A percentile compares a stretch with the other conserved stretches of the same genome.
phyloP scores from a whole-genome alignment of 2,113 vertebrate genomes.

The Polypterus bichir region DNA sequence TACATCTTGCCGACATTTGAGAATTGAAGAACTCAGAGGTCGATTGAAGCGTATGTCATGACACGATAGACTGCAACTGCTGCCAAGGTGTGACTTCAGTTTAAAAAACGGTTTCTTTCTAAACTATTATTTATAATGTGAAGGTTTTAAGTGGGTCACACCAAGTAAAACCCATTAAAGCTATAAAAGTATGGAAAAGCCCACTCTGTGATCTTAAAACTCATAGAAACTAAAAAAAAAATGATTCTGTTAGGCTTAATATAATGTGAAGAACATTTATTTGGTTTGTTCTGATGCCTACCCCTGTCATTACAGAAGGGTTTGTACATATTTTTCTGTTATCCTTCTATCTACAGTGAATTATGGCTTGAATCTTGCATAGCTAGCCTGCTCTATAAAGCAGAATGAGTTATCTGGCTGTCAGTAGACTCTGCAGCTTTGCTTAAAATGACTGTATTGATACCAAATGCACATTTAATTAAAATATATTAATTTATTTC shows the following conservation, averaged over 20 bases:
- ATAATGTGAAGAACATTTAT: constrained; percentile 3
- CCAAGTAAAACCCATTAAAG: too few species aligned
- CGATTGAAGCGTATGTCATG: too few species aligned
- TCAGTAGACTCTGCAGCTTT: background rate
- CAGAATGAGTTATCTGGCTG: background rate
- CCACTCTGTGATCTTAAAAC: too few species aligned
- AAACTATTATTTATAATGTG: too few species aligned
- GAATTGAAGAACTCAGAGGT: too few species aligned
- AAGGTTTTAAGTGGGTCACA: too few species aligned
- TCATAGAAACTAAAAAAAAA: background rate
- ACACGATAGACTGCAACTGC: too few species aligned
- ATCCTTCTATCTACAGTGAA: background rate
- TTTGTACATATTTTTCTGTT: background rate
- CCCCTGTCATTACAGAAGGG: background rate
- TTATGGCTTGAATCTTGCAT: background rate
- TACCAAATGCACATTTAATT: constrained; percentile 15
- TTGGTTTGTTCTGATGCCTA: constrained; percentile 4
- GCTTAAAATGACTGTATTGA: background rate
- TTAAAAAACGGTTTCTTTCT: too few species aligned
- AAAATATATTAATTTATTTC: constrained; percentile 5
- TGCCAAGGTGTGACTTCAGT: too few species aligned
- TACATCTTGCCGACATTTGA: too few species aligned
- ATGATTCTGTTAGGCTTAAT: background rate
- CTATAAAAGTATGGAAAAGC: too few species aligned
- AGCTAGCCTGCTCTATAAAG: background rate